phyloP scores from a whole-genome alignment of 2,113 vertebrate genomes.

The Kryptolebias marmoratus region DNA sequence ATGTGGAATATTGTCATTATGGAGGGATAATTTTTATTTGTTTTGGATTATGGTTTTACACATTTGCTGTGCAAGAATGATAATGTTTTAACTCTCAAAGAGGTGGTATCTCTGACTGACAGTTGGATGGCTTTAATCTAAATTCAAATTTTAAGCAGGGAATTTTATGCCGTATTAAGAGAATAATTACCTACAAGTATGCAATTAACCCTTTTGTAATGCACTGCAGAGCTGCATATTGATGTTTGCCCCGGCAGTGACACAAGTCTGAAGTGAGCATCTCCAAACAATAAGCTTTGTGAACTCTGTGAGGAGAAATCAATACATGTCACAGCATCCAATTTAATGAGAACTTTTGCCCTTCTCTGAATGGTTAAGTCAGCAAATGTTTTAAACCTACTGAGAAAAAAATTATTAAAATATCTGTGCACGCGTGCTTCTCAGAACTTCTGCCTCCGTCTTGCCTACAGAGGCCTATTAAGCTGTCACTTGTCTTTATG shows the following conservation, averaged over 20 bases:
- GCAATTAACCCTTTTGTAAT: conserved; percentile 71
- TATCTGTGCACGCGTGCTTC: not conserved
- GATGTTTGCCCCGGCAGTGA: conserved; percentile 58
- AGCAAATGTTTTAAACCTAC: conserved; percentile 33
- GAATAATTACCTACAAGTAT: conserved; percentile 70
- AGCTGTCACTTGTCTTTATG: conserved; percentile 35
- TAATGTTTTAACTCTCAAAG: conserved; percentile 35
- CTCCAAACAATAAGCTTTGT: conserved; percentile 67
- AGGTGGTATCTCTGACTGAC: conserved; percentile 44
- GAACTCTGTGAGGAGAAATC: conserved; percentile 60
- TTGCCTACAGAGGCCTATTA: conserved; percentile 47
- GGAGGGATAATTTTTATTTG: too few relatives aligned
- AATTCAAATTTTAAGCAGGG: conserved; percentile 44
- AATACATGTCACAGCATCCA: conserved; percentile 52
- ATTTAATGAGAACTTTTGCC: conserved; percentile 69
- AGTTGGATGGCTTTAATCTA: conserved; percentile 41
- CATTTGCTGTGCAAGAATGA: not conserved
- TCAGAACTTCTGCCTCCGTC: conserved; percentile 35
- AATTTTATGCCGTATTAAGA: conserved; percentile 49
- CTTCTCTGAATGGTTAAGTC: conserved; percentile 58
- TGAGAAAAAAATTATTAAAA: conserved; percentile 17
- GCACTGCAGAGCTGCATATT: conserved; percentile 54
- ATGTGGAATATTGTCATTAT: too few relatives aligned
- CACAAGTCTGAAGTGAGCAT: conserved; percentile 55
- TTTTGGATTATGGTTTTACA: not conserved